Conservation (phyloP, 2,888 invertebrate genomes). For the Poecilobothrus nobilitatus region DNA sequence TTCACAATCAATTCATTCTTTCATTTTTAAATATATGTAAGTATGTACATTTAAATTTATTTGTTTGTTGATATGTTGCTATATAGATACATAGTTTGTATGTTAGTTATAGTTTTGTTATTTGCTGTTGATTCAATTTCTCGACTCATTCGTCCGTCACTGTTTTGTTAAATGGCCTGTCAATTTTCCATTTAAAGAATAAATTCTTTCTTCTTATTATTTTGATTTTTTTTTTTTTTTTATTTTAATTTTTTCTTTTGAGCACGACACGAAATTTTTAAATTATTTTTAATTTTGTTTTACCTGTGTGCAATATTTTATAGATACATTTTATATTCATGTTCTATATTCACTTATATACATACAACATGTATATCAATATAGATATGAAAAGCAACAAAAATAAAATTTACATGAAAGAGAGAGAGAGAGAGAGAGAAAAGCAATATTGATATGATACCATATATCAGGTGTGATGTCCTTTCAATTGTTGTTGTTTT, state of each 20-base stretch:
- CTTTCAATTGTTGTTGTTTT: neutral
- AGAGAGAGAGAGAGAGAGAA: neutral
- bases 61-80: too few relatives aligned
- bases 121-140: too few relatives aligned
- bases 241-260: neutral
- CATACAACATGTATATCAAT: too few relatives aligned
- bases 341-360: too few relatives aligned
- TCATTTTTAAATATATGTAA: neutral
- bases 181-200: neutral
- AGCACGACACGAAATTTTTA: neutral
- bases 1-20: too few relatives aligned
- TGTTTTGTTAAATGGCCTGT: neutral
- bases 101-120: too few relatives aligned
- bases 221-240: too few relatives aligned
- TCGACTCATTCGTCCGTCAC: neutral
- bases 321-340: too few relatives aligned
- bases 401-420: too few relatives aligned
- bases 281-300: neutral
- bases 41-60: neutral
- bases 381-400: too few relatives aligned
- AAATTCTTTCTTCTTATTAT: too few relatives aligned
- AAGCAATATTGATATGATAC: neutral
- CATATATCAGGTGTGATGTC: slow-evolving; percentile 4
- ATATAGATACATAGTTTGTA: too few relatives aligned
- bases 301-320: neutral